phyloP scores from a whole-genome alignment of 1,140 invertebrate genomes.

The Philopotamus ludificatus region DNA sequence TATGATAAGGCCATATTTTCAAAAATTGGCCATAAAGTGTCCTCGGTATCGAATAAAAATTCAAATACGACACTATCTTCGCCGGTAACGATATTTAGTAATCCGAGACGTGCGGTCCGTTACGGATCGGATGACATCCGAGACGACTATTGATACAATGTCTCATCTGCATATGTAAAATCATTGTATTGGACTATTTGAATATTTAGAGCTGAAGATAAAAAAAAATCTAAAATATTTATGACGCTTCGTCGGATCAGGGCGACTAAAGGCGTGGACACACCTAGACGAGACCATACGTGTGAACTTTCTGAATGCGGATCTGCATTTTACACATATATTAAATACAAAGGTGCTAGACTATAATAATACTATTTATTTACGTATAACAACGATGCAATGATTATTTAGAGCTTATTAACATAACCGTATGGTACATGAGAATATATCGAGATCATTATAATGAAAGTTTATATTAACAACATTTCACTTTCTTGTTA shows the following conservation, averaged over 20 bases:
- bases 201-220: slow-evolving; percentile 28
- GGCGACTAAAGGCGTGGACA: neutral
- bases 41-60: no score
- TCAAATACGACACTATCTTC: neutral
- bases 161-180: slow-evolving; percentile 26
- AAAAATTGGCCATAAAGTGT: no score
- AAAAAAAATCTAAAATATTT: neutral
- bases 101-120: neutral
- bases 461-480: no score
- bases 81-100: neutral
- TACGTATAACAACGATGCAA: no score
- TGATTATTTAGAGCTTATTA: no score
- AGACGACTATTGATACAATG: slow-evolving; percentile 18
- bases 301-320: neutral
- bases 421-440: no score
- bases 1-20: no score
- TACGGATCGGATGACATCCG: neutral
- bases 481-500: no score
- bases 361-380: no score
- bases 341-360: no score
- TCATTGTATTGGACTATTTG: slow-evolving; percentile 28
- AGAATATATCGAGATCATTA: no score
- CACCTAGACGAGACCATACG: neutral
- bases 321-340: neutral
- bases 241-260: slow-evolving; percentile 11